phyloP scores from a whole-genome alignment of 2,888 invertebrate species.

The Callyntrura guangdongensis region DNA sequence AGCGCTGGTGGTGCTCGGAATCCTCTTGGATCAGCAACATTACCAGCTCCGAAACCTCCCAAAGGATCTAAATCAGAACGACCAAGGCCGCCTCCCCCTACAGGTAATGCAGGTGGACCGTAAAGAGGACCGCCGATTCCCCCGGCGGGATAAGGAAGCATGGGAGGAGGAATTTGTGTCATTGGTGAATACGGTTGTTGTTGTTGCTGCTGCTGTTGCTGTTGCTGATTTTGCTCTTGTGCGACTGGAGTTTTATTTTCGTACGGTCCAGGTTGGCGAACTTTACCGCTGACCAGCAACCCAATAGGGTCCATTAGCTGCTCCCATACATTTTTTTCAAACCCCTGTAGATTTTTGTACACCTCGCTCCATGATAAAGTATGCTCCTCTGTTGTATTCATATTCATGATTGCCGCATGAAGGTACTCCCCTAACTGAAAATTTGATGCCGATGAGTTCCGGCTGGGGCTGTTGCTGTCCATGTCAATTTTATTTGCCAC shows the following conservation, averaged over 20 bases:
- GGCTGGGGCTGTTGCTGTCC: conserved; percentile 67
- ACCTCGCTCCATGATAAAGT: conserved; percentile 16
- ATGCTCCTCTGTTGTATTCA: background rate
- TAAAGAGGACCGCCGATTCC: conserved; percentile 79
- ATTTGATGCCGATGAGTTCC: conserved; percentile 75
- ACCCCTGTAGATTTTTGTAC: conserved; percentile 25
- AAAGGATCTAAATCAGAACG: conserved; percentile 82
- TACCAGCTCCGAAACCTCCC: conserved; percentile 80
- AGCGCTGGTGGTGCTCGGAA: conserved; percentile 69
- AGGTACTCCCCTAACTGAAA: conserved; percentile 77
- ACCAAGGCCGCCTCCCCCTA: conserved; percentile 78
- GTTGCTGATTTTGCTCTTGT: background rate
- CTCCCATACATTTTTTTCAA: conserved; percentile 81
- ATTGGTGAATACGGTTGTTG: conserved; percentile 10
- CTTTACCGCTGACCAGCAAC: conserved; percentile 76
- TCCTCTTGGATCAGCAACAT: conserved; percentile 82
- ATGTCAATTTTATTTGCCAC: conserved; percentile 40
- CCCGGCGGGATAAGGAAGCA: conserved; percentile 47
- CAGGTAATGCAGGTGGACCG: conserved; percentile 45
- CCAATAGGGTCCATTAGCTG: conserved; percentile 82
- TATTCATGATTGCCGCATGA: background rate
- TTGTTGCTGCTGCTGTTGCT: conserved; percentile 17
- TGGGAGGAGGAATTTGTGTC: background rate
- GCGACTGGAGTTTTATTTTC: conserved; percentile 68
- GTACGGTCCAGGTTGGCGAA: conserved; percentile 79